Evolutionary conservation across 2,888 invertebrate genomes (phyloP).

Genomic region (Hypselothyrea guttata): DNA sequence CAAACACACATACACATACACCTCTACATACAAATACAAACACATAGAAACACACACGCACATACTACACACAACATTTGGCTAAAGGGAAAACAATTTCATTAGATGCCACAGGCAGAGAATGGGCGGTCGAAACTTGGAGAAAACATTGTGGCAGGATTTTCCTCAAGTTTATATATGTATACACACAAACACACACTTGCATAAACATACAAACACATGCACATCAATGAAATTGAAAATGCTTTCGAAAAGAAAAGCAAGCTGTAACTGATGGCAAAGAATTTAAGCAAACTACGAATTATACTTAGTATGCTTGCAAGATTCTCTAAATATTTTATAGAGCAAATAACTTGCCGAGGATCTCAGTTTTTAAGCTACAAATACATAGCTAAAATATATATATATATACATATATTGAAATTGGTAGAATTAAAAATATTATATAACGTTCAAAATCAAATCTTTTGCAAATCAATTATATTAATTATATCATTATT

Average conservation of each 20-base stretch:
- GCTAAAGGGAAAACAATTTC: slow-evolving; percentile 65
- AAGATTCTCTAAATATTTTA: too few relatives aligned
- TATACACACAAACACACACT: slow-evolving; percentile 4
- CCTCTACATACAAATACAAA: slow-evolving; percentile 3
- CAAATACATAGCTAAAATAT: too few relatives aligned
- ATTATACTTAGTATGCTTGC: neutral
- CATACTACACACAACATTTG: slow-evolving; percentile 22
- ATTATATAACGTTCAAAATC: too few relatives aligned
- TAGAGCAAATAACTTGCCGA: neutral
- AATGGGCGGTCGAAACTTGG: slow-evolving; percentile 23
- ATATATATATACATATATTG: too few relatives aligned
- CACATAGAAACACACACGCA: slow-evolving; percentile 7
- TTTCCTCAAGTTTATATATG: slow-evolving; percentile 6
- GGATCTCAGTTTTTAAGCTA: too few relatives aligned
- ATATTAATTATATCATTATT: too few relatives aligned
- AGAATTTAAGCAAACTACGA: slow-evolving; percentile 11
- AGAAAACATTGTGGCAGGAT: slow-evolving; percentile 36
- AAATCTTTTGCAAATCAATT: too few relatives aligned
- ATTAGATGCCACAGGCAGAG: slow-evolving; percentile 39
- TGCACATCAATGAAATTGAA: slow-evolving; percentile 59
- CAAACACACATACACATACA: slow-evolving; percentile 15
- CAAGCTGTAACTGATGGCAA: slow-evolving; percentile 35
- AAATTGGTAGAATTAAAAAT: too few relatives aligned
- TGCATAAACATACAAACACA: slow-evolving; percentile 12
- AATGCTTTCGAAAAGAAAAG: slow-evolving; percentile 8